Evolutionary conservation across 1,140 invertebrate species (phyloP).

Genomic region (Drosophila funebris): DNA sequence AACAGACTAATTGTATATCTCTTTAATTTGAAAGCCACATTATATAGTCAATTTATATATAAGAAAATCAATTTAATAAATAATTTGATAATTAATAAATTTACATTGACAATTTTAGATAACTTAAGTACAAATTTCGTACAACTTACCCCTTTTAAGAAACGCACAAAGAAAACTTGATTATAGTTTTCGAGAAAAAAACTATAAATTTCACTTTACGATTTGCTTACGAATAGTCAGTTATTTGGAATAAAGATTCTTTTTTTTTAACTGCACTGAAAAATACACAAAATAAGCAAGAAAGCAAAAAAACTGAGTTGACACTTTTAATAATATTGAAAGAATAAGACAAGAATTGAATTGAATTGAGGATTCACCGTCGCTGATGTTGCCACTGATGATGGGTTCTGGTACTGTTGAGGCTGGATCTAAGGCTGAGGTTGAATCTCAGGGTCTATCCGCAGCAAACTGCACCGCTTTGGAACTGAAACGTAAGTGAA

Average conservation of each 20-base stretch:
- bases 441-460: conserved; percentile 5
- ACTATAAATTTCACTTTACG: background rate
- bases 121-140: background rate
- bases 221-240: background rate
- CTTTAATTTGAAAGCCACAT: too few species aligned
- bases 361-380: conserved; percentile 50
- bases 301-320: conserved; percentile 16
- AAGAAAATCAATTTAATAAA: background rate
- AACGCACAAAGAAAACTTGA: conserved; percentile 37
- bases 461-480: conserved; percentile 64
- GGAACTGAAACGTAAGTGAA: conserved; percentile 75
- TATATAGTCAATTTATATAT: too few species aligned
- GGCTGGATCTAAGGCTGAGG: background rate
- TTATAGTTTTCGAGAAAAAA: background rate
- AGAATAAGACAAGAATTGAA: conserved; percentile 19
- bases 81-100: background rate
- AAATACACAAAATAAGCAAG: conserved; percentile 47
- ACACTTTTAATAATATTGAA: conserved; percentile 21
- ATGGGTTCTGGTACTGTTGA: background rate
- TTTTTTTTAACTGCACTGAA: conserved; percentile 32
- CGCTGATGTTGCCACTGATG: conserved; percentile 23
- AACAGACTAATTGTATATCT: too few species aligned
- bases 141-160: conserved; percentile 35
- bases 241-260: background rate
- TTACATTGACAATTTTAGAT: background rate